Conservation (phyloP, 2,797 vertebrate species). For the Cryptoprocta ferox region DNA sequence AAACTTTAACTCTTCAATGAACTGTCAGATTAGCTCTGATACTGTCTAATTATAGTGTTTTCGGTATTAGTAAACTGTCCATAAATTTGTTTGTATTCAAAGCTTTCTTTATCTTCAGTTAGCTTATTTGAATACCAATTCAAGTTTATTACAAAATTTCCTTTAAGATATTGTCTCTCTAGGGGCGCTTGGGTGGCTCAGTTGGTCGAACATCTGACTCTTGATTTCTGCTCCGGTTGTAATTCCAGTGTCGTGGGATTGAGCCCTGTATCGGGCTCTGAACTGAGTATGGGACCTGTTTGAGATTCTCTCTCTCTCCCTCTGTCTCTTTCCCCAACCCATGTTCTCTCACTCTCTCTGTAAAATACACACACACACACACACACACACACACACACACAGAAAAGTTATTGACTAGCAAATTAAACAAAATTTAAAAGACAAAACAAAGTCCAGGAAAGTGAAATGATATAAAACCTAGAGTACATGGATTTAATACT, state of each 20-base stretch:
- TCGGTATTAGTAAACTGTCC: not conserved
- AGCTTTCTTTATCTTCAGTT: not conserved
- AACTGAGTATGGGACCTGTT: no score
- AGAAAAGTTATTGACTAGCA: not conserved
- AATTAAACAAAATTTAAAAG: slow-evolving; percentile 25
- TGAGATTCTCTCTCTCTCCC: no score
- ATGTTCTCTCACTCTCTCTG: no score
- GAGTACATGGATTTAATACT: not conserved
- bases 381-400: no score
- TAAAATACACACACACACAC: no score
- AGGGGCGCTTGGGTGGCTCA: not conserved
- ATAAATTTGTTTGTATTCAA: not conserved
- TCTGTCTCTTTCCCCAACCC: no score
- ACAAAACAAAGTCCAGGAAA: not conserved
- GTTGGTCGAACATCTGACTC: no score
- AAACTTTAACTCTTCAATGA: not conserved
- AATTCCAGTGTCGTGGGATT: no score
- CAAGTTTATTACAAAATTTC: not conserved
- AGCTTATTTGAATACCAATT: slow-evolving; percentile 1
- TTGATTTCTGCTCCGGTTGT: no score
- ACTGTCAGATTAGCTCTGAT: not conserved
- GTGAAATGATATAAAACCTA: not conserved
- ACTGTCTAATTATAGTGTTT: not conserved
- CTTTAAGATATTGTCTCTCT: not conserved
- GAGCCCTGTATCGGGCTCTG: no score